Base-by-base conservation (phyloP, 1,140 invertebrate genomes). In the Fopius arisanus region DNA sequence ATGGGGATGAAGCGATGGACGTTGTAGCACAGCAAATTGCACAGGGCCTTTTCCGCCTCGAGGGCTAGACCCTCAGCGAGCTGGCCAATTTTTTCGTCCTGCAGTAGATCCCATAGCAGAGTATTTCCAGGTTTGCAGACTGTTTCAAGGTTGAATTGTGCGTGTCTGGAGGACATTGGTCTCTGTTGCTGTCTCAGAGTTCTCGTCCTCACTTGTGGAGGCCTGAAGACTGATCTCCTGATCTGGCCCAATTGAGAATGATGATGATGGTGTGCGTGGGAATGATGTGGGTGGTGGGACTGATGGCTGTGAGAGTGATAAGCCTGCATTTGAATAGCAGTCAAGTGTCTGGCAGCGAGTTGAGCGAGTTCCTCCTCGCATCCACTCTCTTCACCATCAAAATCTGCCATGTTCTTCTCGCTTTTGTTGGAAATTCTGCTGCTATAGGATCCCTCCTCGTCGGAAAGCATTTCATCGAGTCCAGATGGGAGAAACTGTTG, bases 381-480 rank as follows among this genome's bases (percentile, higher is more conserved):
- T 23, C 92, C 94, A 37, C 94, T 96, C 78, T 97, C 95, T 81
- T 98, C 96, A 26, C 96, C 96, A 78, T 97, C 96, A 81, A 98
- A 96, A 86, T 97, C 96, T 0, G 95, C 96, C 91, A 97, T 93
- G 84, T 97, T 97, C 76, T 97, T 97, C 78, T 97, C 96, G n/a
- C 95, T 97, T 88, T 97, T 97, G 72, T 94, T 96, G 48, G 95
- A 96, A 86, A 97, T 93, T 19, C 94, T 90, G 21, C 96, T 97
- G 43, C 95, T 97, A 80, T 95, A 94, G 74, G 93, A 94, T 0
- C 94, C 94, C 74, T 92, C 91, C 81, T 95, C 94, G 71, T 93
- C 93, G 54, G 92, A 93, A 4, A 93, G 80, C 76, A 94, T 90
- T 75, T 93, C 93, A 65, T 91, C 90, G n/a, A 87, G 74, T 4